Base-by-base conservation (phyloP, 2,888 invertebrate species). In the Heliconius aoede region DNA sequence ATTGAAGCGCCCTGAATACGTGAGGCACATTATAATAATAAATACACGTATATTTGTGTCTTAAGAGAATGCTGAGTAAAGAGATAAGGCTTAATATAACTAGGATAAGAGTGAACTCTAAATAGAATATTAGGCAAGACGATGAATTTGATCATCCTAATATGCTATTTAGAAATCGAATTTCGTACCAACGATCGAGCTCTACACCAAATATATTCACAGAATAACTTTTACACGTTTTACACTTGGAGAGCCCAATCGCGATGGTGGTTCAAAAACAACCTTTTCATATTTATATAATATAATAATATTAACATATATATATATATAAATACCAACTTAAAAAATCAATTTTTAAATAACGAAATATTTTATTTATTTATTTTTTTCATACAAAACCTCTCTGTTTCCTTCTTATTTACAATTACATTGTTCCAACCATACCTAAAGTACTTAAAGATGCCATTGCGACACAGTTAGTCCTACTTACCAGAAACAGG, bases 1-100 rank as follows among this genome's bases (percentile, higher is more conserved):
- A 86, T 87, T 87, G 87, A 88, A 87, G 86, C 83, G 85, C 83
- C 83, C 83, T 68, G 46, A 30, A 86, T 88, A 90, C 90, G 91
- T 90, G 91, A 89, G 86, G 83, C 89, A 84, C 85, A 55, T 55
- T 24, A n/a, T 28, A n/a, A 46, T 46, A 18, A 40, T 40, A 18
- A n/a, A n/a, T n/a, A n/a, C n/a, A n/a, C 18, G 40, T 30, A 69
- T 15, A 32, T 69, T 32, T 30, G 30, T 32, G 18, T 30, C 30
- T 28, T 36, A 24, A 65, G 15, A 24, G 15, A 36, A 40, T 15
- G 2, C 13, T 21, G 11, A 32, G 8, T 62, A 32, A 62, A 62
- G 32, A 62, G 21, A 55, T n/a, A 55, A 3, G 8, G 8, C 1
- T 21, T 8, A 30, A 18, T 21, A 21, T 62, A 30, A 61, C 18